Percentiles rank a stretch among this genome's conserved stretches.
These are phyloP conservation scores for Temnothorax longispinosus DNA, from an alignment of 1,140 invertebrate species.

Conservation along the genomic window DNA sequence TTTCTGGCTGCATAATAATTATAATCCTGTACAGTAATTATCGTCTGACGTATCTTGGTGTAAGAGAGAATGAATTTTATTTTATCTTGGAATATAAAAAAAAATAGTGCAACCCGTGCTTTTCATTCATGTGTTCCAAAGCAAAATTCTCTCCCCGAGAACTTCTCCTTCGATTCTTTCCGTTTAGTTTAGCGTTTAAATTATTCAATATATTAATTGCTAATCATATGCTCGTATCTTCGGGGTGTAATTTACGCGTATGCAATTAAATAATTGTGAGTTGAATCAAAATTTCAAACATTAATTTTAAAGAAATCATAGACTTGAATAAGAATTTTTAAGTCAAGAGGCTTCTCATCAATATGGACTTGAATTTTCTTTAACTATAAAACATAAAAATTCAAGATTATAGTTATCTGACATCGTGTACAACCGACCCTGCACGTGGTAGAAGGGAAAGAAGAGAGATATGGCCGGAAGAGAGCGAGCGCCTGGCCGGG, in stretches of 20 bases:
- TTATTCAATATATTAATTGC: not conserved
- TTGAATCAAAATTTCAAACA: not conserved
- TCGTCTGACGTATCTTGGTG: not conserved
- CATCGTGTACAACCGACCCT: not conserved
- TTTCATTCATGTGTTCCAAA: not conserved
- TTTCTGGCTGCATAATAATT: conserved; percentile 15
- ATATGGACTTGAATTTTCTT: not conserved
- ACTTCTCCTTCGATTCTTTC: not conserved
- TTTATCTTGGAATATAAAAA: not conserved
- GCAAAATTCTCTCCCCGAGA: not conserved
- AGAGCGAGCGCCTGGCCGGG: conserved; percentile 30
- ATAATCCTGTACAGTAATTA: conserved; percentile 8
- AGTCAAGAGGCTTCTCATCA: not conserved
- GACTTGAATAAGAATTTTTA: not conserved
- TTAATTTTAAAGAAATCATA: not conserved
- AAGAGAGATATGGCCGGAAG: conserved; percentile 1
- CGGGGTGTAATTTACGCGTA: not conserved
- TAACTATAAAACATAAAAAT: not conserved
- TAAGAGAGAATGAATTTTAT: not conserved
- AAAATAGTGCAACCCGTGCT: not conserved
- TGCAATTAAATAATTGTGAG: not conserved
- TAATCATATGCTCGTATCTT: not conserved
- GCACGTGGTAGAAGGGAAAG: not conserved
- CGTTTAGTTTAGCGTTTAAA: too few species aligned
- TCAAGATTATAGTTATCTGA: not conserved